A percentile compares a stretch with the other conserved stretches of the same genome.
These are phyloP conservation scores for Resseliella maxima DNA, from an alignment of 2,888 invertebrate genomes.

Conservation along the genomic window DNA sequence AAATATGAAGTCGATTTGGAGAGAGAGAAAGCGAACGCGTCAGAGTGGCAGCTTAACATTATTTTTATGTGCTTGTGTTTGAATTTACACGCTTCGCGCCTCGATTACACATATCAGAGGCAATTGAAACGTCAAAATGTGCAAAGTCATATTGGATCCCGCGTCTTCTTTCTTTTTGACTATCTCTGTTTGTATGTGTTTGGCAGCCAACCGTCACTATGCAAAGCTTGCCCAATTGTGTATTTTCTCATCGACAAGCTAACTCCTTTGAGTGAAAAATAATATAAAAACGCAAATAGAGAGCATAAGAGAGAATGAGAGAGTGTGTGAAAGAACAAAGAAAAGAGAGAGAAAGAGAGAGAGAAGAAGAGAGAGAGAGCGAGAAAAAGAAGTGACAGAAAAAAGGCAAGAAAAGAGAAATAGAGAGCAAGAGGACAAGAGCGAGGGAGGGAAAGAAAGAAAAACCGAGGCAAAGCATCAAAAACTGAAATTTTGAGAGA, in stretches of 20 bases:
- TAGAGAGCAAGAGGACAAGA: no score
- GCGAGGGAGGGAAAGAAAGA: no score
- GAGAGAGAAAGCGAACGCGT: no score
- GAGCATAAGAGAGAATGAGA: background rate
- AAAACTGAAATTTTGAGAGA: no score
- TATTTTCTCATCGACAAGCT: no score
- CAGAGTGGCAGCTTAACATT: background rate
- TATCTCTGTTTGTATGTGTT: background rate
- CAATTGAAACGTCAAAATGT: slow-evolving; percentile 32
- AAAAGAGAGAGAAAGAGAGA: background rate
- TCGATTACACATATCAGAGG: background rate
- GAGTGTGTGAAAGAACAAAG: no score
- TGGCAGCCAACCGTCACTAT: background rate
- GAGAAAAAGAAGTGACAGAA: no score
- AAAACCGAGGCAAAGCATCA: no score
- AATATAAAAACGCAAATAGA: background rate
- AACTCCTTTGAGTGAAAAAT: background rate
- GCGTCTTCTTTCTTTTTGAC: background rate
- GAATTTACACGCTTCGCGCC: background rate
- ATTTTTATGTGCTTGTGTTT: background rate
- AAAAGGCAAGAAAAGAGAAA: no score
- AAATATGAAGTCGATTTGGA: no score
- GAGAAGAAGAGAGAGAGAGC: background rate
- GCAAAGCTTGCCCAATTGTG: background rate
- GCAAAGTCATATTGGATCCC: background rate